A percentile compares a stretch with the other conserved stretches of the same genome.
phyloP scores from a whole-genome alignment of 1,140 invertebrate genomes.

The Caenorhabditis inopinata region DNA sequence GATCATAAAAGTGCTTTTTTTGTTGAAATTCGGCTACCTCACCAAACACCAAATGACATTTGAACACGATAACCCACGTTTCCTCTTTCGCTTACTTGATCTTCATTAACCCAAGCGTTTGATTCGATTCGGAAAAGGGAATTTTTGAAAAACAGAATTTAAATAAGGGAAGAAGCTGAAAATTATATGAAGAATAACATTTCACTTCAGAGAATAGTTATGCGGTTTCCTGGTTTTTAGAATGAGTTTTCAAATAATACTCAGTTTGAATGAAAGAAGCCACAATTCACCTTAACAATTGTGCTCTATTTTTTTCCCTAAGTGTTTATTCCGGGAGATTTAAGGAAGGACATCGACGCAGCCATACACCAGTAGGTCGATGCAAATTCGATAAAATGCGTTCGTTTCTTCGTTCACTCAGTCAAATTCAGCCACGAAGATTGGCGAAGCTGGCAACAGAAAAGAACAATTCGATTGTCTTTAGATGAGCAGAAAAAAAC shows the following conservation, averaged over 20 bases:
- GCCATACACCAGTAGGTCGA: slow-evolving; percentile 4
- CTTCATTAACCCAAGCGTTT: slow-evolving; percentile 3
- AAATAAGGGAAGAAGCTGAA: slow-evolving; percentile 15
- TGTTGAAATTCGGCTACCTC: too few relatives aligned
- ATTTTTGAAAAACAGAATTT: neutral
- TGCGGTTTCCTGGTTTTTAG: too few relatives aligned
- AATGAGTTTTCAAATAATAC: too few relatives aligned
- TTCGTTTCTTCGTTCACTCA: neutral
- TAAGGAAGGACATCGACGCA: neutral
- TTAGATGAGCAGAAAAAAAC: neutral
- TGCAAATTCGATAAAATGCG: slow-evolving; percentile 21
- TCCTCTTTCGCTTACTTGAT: neutral
- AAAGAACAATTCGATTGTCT: neutral
- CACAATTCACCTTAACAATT: too few relatives aligned
- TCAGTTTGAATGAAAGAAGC: too few relatives aligned
- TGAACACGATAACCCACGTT: neutral
- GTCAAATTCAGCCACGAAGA: too few relatives aligned
- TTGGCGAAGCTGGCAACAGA: neutral
- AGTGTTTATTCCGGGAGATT: too few relatives aligned
- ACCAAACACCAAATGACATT: neutral
- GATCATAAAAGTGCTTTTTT: too few relatives aligned
- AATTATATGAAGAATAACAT: too few relatives aligned
- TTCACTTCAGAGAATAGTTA: too few relatives aligned
- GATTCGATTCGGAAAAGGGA: neutral
- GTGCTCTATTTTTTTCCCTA: too few relatives aligned